Percentiles rank a stretch among this genome's conserved stretches.
These are phyloP conservation scores for Hippoglossus stenolepis DNA, from an alignment of 2,113 vertebrate species.

Conservation along the genomic window DNA sequence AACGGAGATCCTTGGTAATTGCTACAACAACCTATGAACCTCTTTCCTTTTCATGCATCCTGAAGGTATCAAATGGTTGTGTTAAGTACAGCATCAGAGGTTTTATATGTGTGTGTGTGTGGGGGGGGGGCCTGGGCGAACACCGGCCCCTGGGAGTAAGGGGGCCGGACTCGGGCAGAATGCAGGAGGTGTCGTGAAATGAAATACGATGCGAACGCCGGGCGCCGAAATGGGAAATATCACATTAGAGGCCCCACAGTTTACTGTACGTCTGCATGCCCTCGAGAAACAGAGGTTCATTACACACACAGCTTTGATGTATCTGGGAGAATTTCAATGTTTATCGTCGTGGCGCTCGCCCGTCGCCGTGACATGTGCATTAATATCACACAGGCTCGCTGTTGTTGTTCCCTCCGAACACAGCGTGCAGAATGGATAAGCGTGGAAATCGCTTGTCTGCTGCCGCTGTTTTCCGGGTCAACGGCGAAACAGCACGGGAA, in stretches of 20 bases:
- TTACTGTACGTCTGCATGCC: constrained; percentile 54
- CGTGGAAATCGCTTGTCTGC: constrained; percentile 47
- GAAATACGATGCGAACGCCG: constrained; percentile 78
- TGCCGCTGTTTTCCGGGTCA: constrained; percentile 53
- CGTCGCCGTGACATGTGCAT: constrained; percentile 46
- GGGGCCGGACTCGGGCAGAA: constrained; percentile 32
- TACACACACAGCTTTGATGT: constrained; percentile 71
- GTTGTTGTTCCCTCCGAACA: constrained; percentile 51
- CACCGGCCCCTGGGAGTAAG: constrained; percentile 54
- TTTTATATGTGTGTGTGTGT: neutral
- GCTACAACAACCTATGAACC: constrained; percentile 69
- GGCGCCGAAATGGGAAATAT: constrained; percentile 72
- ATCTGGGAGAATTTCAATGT: constrained; percentile 73
- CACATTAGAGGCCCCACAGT: constrained; percentile 52
- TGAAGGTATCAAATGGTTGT: constrained; percentile 49
- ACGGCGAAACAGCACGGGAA: constrained; percentile 29
- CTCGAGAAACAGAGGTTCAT: constrained; percentile 72
- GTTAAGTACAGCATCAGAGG: constrained; percentile 26
- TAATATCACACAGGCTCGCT: constrained; percentile 56
- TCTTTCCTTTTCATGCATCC: constrained; percentile 65
- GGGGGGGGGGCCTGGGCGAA: constrained; percentile 16
- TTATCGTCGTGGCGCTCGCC: constrained; percentile 58
- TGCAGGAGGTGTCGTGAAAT: constrained; percentile 60
- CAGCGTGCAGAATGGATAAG: constrained; percentile 46
- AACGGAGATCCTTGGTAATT: constrained; percentile 56